Evolutionary conservation across 1,140 invertebrate species (phyloP).

Genomic region (Ridgeia piscesae): DNA sequence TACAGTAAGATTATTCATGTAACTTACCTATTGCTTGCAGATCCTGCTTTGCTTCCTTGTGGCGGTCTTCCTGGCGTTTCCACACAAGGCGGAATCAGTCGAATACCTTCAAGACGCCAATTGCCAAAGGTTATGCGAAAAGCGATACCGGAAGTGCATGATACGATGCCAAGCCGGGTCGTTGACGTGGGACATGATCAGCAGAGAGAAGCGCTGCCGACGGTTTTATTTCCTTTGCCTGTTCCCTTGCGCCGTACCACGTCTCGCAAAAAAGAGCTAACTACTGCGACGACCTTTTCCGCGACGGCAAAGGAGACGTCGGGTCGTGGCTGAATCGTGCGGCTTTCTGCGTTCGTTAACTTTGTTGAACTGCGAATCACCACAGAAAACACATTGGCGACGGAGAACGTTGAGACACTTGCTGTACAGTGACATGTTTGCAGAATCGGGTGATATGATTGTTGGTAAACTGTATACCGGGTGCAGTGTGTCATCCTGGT

Average conservation of each 20-base stretch:
- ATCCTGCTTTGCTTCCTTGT: not conserved
- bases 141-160: not conserved
- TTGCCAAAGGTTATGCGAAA: not conserved
- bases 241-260: not conserved
- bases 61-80: not conserved
- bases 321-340: not conserved
- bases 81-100: not conserved
- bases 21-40: not conserved
- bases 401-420: not conserved
- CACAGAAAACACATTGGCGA: not conserved
- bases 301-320: not conserved
- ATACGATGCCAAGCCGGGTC: not conserved
- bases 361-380: not conserved
- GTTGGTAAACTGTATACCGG: not conserved
- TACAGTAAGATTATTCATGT: not conserved
- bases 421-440: not conserved
- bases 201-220: not conserved
- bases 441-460: not conserved
- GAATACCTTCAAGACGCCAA: not conserved
- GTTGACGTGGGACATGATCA: not conserved
- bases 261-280: too few species aligned
- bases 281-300: not conserved
- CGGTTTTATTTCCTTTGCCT: not conserved
- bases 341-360: not conserved
- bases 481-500: not conserved